These are phyloP conservation scores for Leptoteleia sp. DNA, from an alignment of 1,140 invertebrate species.

Conservation along the genomic window DNA sequence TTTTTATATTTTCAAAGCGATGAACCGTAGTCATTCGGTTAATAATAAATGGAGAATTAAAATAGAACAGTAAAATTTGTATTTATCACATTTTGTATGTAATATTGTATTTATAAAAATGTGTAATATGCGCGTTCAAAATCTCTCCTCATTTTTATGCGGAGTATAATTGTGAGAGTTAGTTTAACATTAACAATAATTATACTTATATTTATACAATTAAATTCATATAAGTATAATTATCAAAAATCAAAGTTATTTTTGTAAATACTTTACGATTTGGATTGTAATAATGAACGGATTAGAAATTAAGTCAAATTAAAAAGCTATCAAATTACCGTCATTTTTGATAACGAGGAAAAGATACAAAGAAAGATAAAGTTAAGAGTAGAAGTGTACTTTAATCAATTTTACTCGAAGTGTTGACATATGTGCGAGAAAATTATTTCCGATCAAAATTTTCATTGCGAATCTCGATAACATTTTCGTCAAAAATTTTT, in stretches of 20 bases:
- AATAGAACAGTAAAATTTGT: slow-evolving; percentile 11
- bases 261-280: slow-evolving; percentile 1
- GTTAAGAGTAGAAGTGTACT: neutral
- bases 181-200: too few relatives aligned
- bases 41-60: slow-evolving; percentile 26
- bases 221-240: too few relatives aligned
- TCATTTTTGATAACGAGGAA: neutral
- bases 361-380: slow-evolving; percentile 3
- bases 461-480: neutral
- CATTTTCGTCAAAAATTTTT: slow-evolving; percentile 1
- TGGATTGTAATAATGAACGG: slow-evolving; percentile 1
- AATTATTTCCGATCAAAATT: slow-evolving; percentile 3
- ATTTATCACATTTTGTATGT: slow-evolving; percentile 1
- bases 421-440: neutral
- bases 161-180: too few relatives aligned
- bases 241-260: slow-evolving; percentile 1
- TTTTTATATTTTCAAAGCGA: slow-evolving; percentile 11
- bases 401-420: neutral
- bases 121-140: too few relatives aligned
- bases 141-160: too few relatives aligned
- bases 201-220: too few relatives aligned
- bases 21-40: slow-evolving; percentile 1
- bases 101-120: too few relatives aligned
- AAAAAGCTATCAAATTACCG: neutral
- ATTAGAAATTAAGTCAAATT: slow-evolving; percentile 8